Base-by-base conservation (phyloP, 2,113 vertebrate species). In the Myotis brandtii region DNA sequence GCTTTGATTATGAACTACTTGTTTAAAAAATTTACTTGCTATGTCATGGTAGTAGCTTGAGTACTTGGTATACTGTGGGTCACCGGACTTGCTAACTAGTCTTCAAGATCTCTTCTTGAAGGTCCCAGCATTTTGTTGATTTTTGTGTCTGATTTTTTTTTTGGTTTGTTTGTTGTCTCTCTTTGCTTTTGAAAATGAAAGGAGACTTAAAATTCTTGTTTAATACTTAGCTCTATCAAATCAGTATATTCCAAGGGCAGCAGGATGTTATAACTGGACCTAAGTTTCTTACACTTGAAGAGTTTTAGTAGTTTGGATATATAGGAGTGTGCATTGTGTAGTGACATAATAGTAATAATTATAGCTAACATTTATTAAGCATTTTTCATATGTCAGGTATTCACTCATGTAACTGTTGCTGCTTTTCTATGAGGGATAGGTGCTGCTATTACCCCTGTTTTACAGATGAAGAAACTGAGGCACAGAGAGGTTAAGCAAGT, bases 161-260 rank as follows among this genome's bases (percentile, higher is more conserved):
- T 66, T n/a, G n/a, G 37, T 76, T 67, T 89, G 37, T 93, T 52
- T 95, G 37, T 81, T 48, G 17, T 79, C 86, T 23, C 83, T 93
- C 34, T 91, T 34, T 82, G 1, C 37, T 92, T 94, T 92, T 52
- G 62, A 48, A 77, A 87, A 84, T 70, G 40, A 94, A 83, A 81
- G 52, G 59, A 70, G 27, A 56, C 77, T 95, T 79, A 80, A 69
- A 80, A 85, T 84, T 88, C 52, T 87, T 52, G 17, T 77, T 77
- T 80, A 90, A 43, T 79, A 59, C 11, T 52, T 54, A 48, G n/a
- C 64, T 82, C 6, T 21, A 16, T 93, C 77, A 69, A 90, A 82
- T 40, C 30, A 52, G 14, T 73, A 13, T 23, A 21, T 18, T 76
- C 76, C 48, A 18, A 37, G 23, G 70, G 13, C 20, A 85, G 32